Evolutionary conservation across 2,888 invertebrate species (phyloP).

Genomic region (Dicycla oo): DNA sequence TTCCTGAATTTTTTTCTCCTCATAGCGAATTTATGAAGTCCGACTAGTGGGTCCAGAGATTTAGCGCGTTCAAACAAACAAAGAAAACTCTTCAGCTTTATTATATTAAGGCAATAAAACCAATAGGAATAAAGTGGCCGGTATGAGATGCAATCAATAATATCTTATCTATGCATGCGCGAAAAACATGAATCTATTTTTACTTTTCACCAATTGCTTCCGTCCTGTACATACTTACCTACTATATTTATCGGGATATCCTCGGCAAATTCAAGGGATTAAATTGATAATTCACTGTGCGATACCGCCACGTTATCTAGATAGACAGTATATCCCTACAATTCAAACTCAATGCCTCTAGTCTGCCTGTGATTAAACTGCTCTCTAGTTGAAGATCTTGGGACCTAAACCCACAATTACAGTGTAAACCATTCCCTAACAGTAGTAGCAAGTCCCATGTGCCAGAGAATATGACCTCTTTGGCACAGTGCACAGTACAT

Average conservation of each 20-base stretch:
- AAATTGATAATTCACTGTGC: neutral
- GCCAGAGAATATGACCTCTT: conserved; percentile 51
- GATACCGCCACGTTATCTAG: neutral
- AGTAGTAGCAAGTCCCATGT: conserved; percentile 7
- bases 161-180: fast-evolving
- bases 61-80: no score
- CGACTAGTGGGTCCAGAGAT: no score
- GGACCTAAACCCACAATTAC: conserved; percentile 24
- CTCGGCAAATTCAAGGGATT: neutral
- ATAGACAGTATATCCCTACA: neutral
- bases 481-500: conserved; percentile 36
- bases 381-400: conserved; percentile 15
- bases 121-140: no score
- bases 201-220: neutral
- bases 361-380: conserved; percentile 10
- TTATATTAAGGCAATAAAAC: no score
- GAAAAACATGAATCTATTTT: neutral
- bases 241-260: neutral
- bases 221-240: no score
- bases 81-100: no score
- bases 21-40: no score
- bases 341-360: conserved; percentile 19
- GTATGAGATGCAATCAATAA: neutral
- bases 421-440: conserved; percentile 21
- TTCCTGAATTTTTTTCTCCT: no score